Conservation (phyloP, 2,797 vertebrate genomes). For the Carcharodon carcharias region DNA sequence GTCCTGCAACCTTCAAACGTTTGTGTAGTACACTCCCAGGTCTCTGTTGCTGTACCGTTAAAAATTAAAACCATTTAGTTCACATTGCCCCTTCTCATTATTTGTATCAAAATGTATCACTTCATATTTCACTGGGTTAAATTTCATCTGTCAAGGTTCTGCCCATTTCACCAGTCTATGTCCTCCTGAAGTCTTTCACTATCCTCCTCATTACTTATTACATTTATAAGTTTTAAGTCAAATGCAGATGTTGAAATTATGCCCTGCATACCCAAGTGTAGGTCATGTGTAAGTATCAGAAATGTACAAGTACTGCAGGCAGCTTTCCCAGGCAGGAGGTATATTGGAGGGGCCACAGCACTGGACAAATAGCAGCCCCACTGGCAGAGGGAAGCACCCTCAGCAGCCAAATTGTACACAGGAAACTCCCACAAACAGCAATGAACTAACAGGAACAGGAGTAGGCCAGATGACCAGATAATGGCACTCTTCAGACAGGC, state of each 20-base stretch:
- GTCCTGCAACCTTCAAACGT: background rate
- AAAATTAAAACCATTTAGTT: background rate
- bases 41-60: background rate
- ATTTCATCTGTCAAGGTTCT: background rate
- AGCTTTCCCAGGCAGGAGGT: no score
- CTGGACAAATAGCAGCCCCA: no score
- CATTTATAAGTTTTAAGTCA: background rate
- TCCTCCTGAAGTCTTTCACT: background rate
- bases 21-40: background rate
- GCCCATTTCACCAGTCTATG: background rate
- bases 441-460: background rate
- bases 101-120: background rate
- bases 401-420: background rate
- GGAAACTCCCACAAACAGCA: background rate
- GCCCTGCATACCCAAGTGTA: background rate
- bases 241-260: background rate
- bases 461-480: background rate
- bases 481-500: no score
- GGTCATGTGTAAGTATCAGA: background rate
- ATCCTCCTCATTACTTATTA: background rate
- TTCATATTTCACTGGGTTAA: background rate
- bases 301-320: background rate
- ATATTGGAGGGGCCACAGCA: no score
- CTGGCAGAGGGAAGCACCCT: no score
- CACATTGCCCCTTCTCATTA: background rate